These are phyloP conservation scores for Meganola albula DNA, from an alignment of 2,888 invertebrate genomes.

Conservation along the genomic window DNA sequence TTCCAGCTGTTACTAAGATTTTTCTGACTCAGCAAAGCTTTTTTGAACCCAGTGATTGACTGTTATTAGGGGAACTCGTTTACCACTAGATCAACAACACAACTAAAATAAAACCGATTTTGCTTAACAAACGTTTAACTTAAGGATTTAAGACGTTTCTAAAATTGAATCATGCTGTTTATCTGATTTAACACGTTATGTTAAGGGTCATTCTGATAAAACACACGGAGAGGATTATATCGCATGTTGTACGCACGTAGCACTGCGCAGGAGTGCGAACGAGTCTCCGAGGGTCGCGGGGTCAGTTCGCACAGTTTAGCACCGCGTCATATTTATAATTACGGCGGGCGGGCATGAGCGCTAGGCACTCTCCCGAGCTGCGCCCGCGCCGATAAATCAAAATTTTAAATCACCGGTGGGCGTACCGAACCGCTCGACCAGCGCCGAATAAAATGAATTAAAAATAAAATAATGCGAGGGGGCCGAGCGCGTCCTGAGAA, in stretches of 20 bases:
- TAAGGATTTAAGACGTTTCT: conserved; percentile 10
- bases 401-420: conserved; percentile 78
- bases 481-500: conserved; percentile 71
- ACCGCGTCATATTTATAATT: conserved; percentile 78
- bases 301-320: conserved; percentile 73
- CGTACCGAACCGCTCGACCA: conserved; percentile 62
- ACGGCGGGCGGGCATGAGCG: conserved; percentile 53
- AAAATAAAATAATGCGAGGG: conserved; percentile 71
- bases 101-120: background rate
- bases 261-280: conserved; percentile 40
- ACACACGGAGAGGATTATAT: conserved; percentile 23
- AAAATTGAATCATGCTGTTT: conserved; percentile 22
- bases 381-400: conserved; percentile 72
- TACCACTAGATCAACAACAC: background rate
- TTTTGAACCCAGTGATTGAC: no score
- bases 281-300: conserved; percentile 50
- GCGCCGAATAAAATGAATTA: conserved; percentile 77
- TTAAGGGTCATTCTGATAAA: conserved; percentile 27
- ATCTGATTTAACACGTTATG: conserved; percentile 26
- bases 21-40: no score
- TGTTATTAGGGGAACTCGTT: no score
- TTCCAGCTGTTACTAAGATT: no score
- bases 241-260: conserved; percentile 19
- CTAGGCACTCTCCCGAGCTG: conserved; percentile 51
- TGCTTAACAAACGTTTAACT: background rate